Evolutionary conservation across 2,113 vertebrate genomes (phyloP).

Genomic region (Varanus komodoensis): DNA sequence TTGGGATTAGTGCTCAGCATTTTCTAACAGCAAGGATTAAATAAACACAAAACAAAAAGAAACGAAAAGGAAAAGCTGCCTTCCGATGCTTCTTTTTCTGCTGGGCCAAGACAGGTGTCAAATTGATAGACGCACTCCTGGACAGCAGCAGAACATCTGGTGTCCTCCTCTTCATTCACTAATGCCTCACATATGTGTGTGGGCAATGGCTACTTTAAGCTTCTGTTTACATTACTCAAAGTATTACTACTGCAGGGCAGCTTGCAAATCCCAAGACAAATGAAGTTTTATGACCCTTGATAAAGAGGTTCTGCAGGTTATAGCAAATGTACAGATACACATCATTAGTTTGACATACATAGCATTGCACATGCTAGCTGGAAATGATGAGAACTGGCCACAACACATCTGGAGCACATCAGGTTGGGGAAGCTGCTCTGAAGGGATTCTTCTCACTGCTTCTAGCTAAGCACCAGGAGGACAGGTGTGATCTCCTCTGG

Average conservation of each 20-base stretch:
- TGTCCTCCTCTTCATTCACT: slow-evolving; percentile 46
- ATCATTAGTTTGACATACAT: neutral
- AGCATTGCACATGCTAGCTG: neutral
- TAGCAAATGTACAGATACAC: neutral
- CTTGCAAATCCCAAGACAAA: neutral
- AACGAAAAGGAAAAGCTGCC: neutral
- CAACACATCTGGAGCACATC: too few relatives aligned
- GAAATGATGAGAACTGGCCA: too few relatives aligned
- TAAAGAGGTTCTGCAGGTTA: neutral
- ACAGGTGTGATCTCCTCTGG: neutral
- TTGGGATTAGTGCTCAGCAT: neutral
- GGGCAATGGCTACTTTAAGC: neutral
- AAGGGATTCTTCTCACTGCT: neutral
- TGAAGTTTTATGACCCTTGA: neutral
- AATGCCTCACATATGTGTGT: neutral
- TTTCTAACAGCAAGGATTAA: slow-evolving; percentile 4
- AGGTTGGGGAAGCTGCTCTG: neutral
- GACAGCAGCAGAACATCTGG: slow-evolving; percentile 48
- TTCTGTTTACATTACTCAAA: slow-evolving; percentile 2
- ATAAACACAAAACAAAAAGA: neutral
- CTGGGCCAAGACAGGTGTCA: slow-evolving; percentile 38
- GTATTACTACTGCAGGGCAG: neutral
- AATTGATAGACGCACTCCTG: slow-evolving; percentile 2
- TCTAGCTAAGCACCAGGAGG: neutral
- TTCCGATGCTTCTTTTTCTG: slow-evolving; percentile 16